A percentile compares a stretch with the other conserved stretches of the same genome.
These are phyloP conservation scores for Apocrypta bakeri DNA, from an alignment of 1,140 invertebrate species.

Conservation along the genomic window DNA sequence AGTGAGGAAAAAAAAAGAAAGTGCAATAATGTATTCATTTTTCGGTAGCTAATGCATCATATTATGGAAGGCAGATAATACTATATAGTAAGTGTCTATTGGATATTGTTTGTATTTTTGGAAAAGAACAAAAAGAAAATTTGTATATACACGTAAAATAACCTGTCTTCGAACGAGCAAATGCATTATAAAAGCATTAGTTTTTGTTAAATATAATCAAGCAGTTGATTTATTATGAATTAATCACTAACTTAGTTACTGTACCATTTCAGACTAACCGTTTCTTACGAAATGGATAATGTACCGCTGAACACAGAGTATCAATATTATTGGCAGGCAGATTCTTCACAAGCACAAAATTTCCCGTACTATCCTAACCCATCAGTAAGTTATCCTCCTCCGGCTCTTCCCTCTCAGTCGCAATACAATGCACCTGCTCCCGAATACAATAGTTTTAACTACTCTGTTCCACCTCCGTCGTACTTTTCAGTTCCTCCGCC, in stretches of 20 bases:
- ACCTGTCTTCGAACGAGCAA: neutral
- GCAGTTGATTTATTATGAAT: too few species aligned
- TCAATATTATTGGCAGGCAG: conserved; percentile 60
- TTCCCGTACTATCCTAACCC: conserved; percentile 56
- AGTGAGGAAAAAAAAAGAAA: neutral
- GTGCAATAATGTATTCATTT: conserved; percentile 34
- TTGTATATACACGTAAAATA: too few species aligned
- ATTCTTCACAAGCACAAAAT: conserved; percentile 53
- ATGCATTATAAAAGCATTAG: neutral
- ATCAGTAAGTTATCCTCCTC: conserved; percentile 57
- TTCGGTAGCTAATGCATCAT: conserved; percentile 31
- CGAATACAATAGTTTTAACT: conserved; percentile 50
- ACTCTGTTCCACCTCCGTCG: conserved; percentile 48
- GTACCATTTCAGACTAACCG: neutral
- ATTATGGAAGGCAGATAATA: conserved; percentile 43
- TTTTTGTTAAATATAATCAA: neutral
- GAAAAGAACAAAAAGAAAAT: too few species aligned
- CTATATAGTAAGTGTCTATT: conserved; percentile 37
- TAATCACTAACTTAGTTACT: neutral
- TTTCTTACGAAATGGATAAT: conserved; percentile 59
- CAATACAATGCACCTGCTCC: conserved; percentile 59
- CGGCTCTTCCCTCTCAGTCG: conserved; percentile 53
- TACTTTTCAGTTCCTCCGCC: conserved; percentile 58
- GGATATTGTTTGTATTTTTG: too few species aligned
- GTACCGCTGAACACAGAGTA: conserved; percentile 55